Percentiles rank a stretch among this genome's conserved stretches.
Evolutionary conservation across 1,140 invertebrate genomes (phyloP).

Genomic region (Pissodes strobi): DNA sequence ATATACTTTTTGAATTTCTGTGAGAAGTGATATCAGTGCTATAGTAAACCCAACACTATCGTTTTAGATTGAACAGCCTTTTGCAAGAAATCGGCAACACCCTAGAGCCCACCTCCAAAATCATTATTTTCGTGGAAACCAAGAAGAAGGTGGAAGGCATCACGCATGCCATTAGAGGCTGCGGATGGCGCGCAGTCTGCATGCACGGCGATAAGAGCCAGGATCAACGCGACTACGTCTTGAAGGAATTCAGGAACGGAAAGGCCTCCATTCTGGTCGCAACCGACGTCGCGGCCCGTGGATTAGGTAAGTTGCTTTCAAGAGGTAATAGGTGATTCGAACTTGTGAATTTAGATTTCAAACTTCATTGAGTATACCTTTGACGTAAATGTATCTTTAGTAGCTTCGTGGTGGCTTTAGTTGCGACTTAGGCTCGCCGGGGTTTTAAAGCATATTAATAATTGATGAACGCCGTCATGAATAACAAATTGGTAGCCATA

Average conservation of each 20-base stretch:
- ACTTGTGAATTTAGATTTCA: no score
- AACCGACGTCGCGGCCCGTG: conserved; percentile 97
- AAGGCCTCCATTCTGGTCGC: conserved; percentile 92
- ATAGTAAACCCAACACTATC: no score
- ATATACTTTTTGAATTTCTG: no score
- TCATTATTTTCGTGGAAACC: conserved; percentile 96
- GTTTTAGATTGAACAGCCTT: conserved; percentile 70
- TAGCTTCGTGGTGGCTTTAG: no score
- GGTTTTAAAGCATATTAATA: no score
- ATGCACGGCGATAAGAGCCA: conserved; percentile 99
- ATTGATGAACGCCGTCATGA: no score
- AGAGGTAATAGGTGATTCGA: no score
- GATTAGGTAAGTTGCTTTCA: conserved; percentile 96
- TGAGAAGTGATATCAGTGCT: no score
- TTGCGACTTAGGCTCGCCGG: no score
- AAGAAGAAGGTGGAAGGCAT: conserved; percentile 96
- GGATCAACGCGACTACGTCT: conserved; percentile 92
- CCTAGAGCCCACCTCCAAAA: conserved; percentile 87
- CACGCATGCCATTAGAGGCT: conserved; percentile 83
- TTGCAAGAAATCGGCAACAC: conserved; percentile 87
- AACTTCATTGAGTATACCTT: no score
- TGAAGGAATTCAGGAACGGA: conserved; percentile 92
- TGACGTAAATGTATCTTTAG: no score
- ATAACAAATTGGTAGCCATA: no score
- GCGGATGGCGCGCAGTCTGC: conserved; percentile 88